Base-by-base conservation (phyloP, 1,140 invertebrate species). In the Gryllus bimaculatus region DNA sequence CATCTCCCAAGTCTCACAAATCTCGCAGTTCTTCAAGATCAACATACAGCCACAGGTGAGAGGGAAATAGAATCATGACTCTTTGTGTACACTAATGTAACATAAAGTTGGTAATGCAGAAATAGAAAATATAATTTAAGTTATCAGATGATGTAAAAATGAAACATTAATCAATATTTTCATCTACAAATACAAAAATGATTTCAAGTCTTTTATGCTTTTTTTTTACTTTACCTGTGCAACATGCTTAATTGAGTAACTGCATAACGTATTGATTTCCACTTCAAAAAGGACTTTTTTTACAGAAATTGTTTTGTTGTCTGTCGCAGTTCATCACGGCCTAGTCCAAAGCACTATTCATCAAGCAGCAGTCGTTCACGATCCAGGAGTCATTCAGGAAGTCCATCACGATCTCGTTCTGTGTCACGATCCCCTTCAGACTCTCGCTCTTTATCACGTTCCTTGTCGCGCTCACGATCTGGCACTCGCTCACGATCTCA, bases 31-130 rank as follows among this genome's bases (percentile, higher is more conserved):
- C 80, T 20, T 83, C 82, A 73, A 48, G 54, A 20, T 83, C 82
- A 47, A 82, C 82, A 47, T 82, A 81, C 78, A 81, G 82, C 76
- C 73, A 74, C 47, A 82, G 82, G 82, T 83, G 74, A 74, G 80
- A 73, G 80, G 75, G 77, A 8, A 54, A 0, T 79, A 74, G 54
- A 48, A 26, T 54, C 5, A 20, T 15, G 12, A 21, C 8, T 80
- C 5, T 77, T 39, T 39, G 26, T 39, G 26, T 39, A 39, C 26
- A 39, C 26, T 39, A 39, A 39, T 39, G 26, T 39, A 39, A 39
- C 5, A 39, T 5, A 39, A 39, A 39, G 26, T 39, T 39, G 26
- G 1, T 39, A 39, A 39, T 39, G 5, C 26, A 39, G 26, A 5
- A 39, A 39, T 39, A 39, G 26, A 39, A 39, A 39, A 39, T 39